Evolutionary conservation across 1,140 invertebrate species (phyloP).

Genomic region (Grapholita molesta): DNA sequence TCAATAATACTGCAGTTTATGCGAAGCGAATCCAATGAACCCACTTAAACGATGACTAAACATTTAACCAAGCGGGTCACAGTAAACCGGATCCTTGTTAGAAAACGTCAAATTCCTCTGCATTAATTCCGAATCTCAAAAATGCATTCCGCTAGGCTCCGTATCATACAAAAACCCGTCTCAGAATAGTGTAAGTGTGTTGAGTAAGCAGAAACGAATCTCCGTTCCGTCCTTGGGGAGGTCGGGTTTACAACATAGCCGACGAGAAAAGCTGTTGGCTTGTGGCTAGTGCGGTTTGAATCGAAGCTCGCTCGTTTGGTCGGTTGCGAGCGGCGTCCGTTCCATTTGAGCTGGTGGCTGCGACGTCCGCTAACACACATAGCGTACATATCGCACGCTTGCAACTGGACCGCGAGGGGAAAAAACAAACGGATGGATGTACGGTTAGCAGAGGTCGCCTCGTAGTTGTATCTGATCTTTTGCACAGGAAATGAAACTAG

Average conservation of each 20-base stretch:
- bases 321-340: slow-evolving; percentile 48
- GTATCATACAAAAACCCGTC: slow-evolving; percentile 53
- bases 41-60: slow-evolving; percentile 8
- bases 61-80: slow-evolving; percentile 6
- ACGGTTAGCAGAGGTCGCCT: slow-evolving; percentile 29
- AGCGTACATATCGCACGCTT: slow-evolving; percentile 67
- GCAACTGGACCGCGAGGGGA: slow-evolving; percentile 56
- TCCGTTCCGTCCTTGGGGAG: slow-evolving; percentile 68
- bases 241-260: slow-evolving; percentile 39
- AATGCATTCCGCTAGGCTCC: slow-evolving; percentile 39
- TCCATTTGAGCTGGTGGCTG: slow-evolving; percentile 59
- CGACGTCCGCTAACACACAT: slow-evolving; percentile 70
- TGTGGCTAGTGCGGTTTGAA: slow-evolving; percentile 6
- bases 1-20: not conserved
- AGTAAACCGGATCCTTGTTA: slow-evolving; percentile 6
- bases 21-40: not conserved
- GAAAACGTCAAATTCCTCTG: slow-evolving; percentile 8
- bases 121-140: slow-evolving; percentile 20
- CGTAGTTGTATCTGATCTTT: not conserved
- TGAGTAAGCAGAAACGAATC: slow-evolving; percentile 60
- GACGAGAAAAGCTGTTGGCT: slow-evolving; percentile 20
- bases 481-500: not conserved
- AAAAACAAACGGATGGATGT: slow-evolving; percentile 66
- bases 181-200: slow-evolving; percentile 42
- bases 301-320: slow-evolving; percentile 40